Evolutionary conservation across 2,888 invertebrate species (phyloP), one percentile per base, ranked within the genome.

Genomic region (Pseudoips prasinana): DNA sequence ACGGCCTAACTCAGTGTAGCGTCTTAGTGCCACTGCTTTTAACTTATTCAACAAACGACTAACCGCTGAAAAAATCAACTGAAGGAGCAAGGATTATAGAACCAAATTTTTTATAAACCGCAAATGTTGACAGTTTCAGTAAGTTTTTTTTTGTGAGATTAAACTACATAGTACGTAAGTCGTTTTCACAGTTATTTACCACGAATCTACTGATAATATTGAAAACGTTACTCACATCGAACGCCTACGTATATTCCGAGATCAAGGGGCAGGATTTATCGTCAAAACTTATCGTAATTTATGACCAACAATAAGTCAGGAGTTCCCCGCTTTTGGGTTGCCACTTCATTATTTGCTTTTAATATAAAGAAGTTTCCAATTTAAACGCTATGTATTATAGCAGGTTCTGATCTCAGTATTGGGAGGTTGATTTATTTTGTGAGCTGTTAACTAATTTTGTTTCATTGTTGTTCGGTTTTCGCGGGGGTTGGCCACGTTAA

Each of bases 301-400:
- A 85, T 79, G 75, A 75, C 64, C 68, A 64, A 74, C 76, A 77
- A 83, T 82, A 85, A 84, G 79, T 84, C 74, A 79, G 67, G 62
- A 72, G 67, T 58, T 61, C 38, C 51, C 65, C 80, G 73, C 75
- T 82, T 81, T 73, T 46, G 69, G 63, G 52, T 30, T 44, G 56
- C 67, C 67, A 78, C 79, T 81, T 82, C 80, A 82, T 84, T 81
- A 82, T 83, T 81, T 80, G 73, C 74, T 76, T 82, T 83, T 82
- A 83, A 84, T 80, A 81, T 83, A 83, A 81, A 70, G 76, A 75
- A 77, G 70, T 79, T 83, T 64, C 67, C 67, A 69, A 71, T 77
- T 75, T 70, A 63, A 69, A 62, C 45, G 53, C 38, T 44, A 47
- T 43, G 58, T 56, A 62, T 65, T 11, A 4, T 4, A 28, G 22